Conservation (phyloP, 2,797 vertebrate species). For the Pagetopsis macropterus region DNA sequence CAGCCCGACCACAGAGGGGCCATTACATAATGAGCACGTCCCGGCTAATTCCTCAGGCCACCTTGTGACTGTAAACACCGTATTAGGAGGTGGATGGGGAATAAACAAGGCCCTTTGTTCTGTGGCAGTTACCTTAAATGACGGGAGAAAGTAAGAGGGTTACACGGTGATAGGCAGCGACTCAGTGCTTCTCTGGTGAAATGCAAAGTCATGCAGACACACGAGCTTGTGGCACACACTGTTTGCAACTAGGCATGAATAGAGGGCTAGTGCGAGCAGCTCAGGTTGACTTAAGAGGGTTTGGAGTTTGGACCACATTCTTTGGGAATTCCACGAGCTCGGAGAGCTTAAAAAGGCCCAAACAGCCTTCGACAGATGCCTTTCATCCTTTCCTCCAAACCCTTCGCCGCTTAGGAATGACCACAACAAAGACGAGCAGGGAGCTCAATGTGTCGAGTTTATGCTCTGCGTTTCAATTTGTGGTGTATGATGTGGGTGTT, state of each 20-base stretch:
- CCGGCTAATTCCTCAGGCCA: constrained; percentile 52
- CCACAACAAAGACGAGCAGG: constrained; percentile 56
- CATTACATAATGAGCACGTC: constrained; percentile 53
- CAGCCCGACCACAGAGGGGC: constrained; percentile 17
- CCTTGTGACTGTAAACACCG: constrained; percentile 67
- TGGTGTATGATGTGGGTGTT: constrained; percentile 30
- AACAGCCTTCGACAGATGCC: constrained; percentile 65
- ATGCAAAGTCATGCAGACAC: constrained; percentile 49
- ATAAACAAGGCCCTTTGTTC: constrained; percentile 68
- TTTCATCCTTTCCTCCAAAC: constrained; percentile 68
- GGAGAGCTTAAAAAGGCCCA: constrained; percentile 68
- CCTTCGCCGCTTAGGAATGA: constrained; percentile 48
- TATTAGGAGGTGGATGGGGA: constrained; percentile 50
- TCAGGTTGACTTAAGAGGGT: constrained; percentile 74
- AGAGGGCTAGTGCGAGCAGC: constrained; percentile 61
- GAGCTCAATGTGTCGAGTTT: constrained; percentile 33
- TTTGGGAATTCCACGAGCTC: constrained; percentile 73
- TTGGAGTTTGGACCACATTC: constrained; percentile 79
- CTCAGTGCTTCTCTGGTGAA: constrained; percentile 36
- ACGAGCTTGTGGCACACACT: constrained; percentile 25
- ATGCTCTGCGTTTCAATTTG: constrained; percentile 28
- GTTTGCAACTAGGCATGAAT: constrained; percentile 51
- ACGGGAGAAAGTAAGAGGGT: constrained; percentile 64
- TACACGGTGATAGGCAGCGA: constrained; percentile 59
- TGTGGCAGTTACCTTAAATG: constrained; percentile 44